Percentiles rank a stretch among this genome's conserved stretches.
Evolutionary conservation across 30 jellyfish, hydroid and myxozoan genomes (phyloP).

Genomic region (Aurelia aurita): DNA sequence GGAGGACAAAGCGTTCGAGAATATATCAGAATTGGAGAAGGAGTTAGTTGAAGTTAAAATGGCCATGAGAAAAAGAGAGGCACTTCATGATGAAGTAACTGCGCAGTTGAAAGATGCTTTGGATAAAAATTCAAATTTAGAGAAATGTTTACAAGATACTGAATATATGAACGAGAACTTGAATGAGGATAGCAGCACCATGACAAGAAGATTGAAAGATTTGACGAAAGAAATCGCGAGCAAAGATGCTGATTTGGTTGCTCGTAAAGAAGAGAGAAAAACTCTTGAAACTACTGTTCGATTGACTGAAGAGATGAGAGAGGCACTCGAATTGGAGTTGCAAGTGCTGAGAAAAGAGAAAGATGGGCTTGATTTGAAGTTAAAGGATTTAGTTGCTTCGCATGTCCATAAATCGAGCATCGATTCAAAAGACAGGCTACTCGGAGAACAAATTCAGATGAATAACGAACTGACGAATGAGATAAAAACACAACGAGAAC

Average conservation of each 20-base stretch:
- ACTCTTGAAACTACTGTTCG: slow-evolving; percentile 12
- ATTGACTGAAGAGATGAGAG: slow-evolving; percentile 25
- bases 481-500: slow-evolving; percentile 46
- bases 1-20: slow-evolving; percentile 52
- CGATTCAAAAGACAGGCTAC: slow-evolving; percentile 54
- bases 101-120: slow-evolving; percentile 24
- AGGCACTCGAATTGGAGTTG: slow-evolving; percentile 38
- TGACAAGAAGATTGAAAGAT: slow-evolving; percentile 33
- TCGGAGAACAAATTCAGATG: slow-evolving; percentile 54
- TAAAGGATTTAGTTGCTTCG: slow-evolving; percentile 43
- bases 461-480: slow-evolving; percentile 45
- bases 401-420: slow-evolving; percentile 64
- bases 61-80: slow-evolving; percentile 49
- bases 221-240: slow-evolving; percentile 15
- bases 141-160: slow-evolving; percentile 14
- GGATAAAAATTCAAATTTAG: slow-evolving; percentile 8
- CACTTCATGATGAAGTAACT: slow-evolving; percentile 45
- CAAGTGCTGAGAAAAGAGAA: slow-evolving; percentile 34
- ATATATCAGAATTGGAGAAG: slow-evolving; percentile 60
- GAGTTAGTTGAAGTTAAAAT: slow-evolving; percentile 46
- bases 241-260: slow-evolving; percentile 29
- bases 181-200: slow-evolving; percentile 40
- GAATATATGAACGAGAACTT: slow-evolving; percentile 25
- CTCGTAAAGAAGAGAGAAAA: slow-evolving; percentile 51
- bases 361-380: slow-evolving; percentile 18